Base-by-base conservation (phyloP, 2,113 vertebrate genomes). In the Spilogale gracilis region DNA sequence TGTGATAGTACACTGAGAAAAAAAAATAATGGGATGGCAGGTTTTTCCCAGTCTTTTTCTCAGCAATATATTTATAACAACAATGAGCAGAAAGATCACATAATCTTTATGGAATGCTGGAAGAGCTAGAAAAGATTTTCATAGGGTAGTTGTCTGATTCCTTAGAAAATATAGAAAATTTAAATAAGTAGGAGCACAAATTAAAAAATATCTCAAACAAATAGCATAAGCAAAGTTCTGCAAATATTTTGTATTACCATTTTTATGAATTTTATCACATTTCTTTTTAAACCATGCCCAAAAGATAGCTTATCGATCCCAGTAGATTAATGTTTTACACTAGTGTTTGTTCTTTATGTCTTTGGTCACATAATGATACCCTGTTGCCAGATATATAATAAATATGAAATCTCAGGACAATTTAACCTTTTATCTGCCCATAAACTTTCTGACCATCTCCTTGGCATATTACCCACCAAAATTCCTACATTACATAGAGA, bases 11-110 rank as follows among this genome's bases (percentile, higher is more conserved):
- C 27, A 69, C 9, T 91, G 12, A 94, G 54, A 58, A 50, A 94
- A n/a, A 93, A 67, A 87, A 71, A 79, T 63, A 69, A 58, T 9
- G 61, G 50, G 25, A 38, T 73, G 32, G 56, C 58, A 80, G 21
- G 14, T 1, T 88, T 97, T 92, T 63, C 67, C 67, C 61, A 87
- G 25, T 83, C 56, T 74, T 96, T 86, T n/a, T 80, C 69, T 91
- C 43, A 45, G 54, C 25, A 32, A 81, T 56, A 95, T 45, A 56
- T 97, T 82, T 65, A 73, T 48, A 92, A 60, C 14, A 81, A 43
- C 1, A 63, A 45, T 27, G 92, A 67, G 25, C 52, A 91, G 92
- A 84, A 76, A 61, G 21, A 88, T 21, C 1, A 7, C 50, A 50
- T 58, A 63, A 73, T 74, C 20, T 54, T 0, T 56, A 69, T 1